Evolutionary conservation across 2,888 invertebrate species (phyloP).

Genomic region (Spialia ferax): DNA sequence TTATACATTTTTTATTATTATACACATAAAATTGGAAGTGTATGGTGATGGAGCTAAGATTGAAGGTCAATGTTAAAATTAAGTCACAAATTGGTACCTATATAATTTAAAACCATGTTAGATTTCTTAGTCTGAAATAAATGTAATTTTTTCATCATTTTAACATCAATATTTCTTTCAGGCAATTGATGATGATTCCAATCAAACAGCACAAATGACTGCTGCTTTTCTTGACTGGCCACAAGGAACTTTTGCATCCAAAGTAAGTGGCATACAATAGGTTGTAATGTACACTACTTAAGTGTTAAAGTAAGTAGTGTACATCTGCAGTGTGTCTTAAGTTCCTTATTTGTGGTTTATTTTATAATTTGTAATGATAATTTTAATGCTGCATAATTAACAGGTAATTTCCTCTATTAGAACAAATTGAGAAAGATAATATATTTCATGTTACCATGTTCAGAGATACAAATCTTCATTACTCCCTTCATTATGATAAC

Average conservation of each 20-base stretch:
- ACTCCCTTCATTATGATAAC: conserved; percentile 3
- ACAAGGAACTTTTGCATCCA: conserved; percentile 98
- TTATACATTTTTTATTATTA: too few species aligned
- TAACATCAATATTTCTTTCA: conserved; percentile 60
- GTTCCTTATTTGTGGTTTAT: too few species aligned
- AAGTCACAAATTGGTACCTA: too few species aligned
- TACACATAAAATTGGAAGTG: too few species aligned
- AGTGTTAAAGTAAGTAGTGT: too few species aligned
- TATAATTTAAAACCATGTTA: too few species aligned
- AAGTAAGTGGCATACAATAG: conserved; percentile 81
- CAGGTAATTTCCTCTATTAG: neutral
- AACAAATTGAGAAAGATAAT: neutral
- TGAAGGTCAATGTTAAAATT: too few species aligned
- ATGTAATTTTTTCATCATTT: neutral
- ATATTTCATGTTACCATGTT: conserved; percentile 4
- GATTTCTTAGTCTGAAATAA: neutral
- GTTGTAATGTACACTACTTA: too few species aligned
- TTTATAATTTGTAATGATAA: too few species aligned
- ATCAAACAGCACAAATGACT: conserved; percentile 99
- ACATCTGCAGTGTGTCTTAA: too few species aligned
- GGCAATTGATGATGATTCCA: conserved; percentile 99
- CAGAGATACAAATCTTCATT: neutral
- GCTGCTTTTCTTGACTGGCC: conserved; percentile 99
- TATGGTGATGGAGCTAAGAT: too few species aligned
- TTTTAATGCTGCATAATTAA: neutral